These are phyloP conservation scores for Hirudinaria manillensis DNA, from an alignment of 2,888 invertebrate genomes.

Conservation along the genomic window DNA sequence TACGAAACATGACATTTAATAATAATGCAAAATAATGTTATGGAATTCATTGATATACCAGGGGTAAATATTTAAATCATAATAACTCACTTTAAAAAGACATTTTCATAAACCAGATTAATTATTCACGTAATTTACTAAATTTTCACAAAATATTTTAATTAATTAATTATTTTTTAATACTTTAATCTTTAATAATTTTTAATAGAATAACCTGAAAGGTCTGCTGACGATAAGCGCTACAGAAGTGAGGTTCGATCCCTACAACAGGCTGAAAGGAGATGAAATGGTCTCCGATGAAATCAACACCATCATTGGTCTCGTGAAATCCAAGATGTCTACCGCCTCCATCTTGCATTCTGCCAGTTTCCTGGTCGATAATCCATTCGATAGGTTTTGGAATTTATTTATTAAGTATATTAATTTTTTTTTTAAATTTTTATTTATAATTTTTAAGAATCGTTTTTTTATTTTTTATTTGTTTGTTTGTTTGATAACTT, in stretches of 20 bases:
- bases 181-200: neutral
- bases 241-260: constrained; percentile 20
- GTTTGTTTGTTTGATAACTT: neutral
- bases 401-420: neutral
- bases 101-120: no score
- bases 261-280: neutral
- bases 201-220: neutral
- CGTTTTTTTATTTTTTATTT: neutral
- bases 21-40: no score
- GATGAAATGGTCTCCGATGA: neutral
- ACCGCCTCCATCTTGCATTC: neutral
- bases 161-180: no score
- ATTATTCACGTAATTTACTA: no score
- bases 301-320: constrained; percentile 3
- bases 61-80: no score
- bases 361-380: neutral
- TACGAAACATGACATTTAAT: no score
- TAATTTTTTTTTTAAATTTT: neutral
- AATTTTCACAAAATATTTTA: no score
- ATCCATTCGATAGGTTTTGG: neutral
- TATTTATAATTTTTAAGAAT: neutral
- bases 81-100: no score
- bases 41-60: no score
- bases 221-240: constrained; percentile 20
- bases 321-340: constrained; percentile 23